Base-by-base conservation (phyloP, 92 coral and sea anemone genomes). In the Pocillopora meandrina region DNA sequence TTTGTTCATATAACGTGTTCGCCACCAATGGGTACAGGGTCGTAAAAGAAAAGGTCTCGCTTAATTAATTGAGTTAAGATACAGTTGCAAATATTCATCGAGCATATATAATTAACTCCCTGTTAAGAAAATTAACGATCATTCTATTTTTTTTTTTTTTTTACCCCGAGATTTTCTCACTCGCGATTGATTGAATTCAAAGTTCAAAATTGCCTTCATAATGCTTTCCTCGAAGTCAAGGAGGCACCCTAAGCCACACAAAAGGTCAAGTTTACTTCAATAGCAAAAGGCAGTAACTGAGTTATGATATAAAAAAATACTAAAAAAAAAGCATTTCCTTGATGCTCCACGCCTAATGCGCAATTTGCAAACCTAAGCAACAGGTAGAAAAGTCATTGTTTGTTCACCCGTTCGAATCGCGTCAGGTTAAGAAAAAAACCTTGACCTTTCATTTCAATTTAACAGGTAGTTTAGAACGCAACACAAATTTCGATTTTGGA, bases 381-480 rank as follows among this genome's bases (percentile, higher is more conserved):
- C 86, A 82, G 86, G 86, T 78, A 35, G 49, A 12, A 33, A 64
- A n/a, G 47, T 12, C 36, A 35, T 42, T 82, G 79, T 72, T 73
- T 74, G 71, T 79, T 72, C 86, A 82, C 47, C 79, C 79, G 79
- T 72, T 49, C 11, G 65, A 42, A 82, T 82, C 86, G 78, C 86
- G 79, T 73, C 86, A 82, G 77, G 57, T 60, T 60, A n/a, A 71
- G 60, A 82, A 71, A 71, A 59, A 82, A 52, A 68, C 59, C 62
- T 82, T 70, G 47, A 57, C 72, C 15, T 31, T 72, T 60, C 20
- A 72, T 21, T 49, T 66, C 56, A 80, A 67, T 72, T 73, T 64
- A 82, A 67, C 86, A 82, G 86, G 86, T 82, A 72, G 14, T 68
- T 60, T 31, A n/a, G 65, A 72, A 36, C 18, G 76, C 18, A 72